A percentile compares a stretch with the other conserved stretches of the same genome.
Evolutionary conservation across 92 coral and sea anemone genomes (phyloP).

Genomic region (Desmophyllum pertusum): DNA sequence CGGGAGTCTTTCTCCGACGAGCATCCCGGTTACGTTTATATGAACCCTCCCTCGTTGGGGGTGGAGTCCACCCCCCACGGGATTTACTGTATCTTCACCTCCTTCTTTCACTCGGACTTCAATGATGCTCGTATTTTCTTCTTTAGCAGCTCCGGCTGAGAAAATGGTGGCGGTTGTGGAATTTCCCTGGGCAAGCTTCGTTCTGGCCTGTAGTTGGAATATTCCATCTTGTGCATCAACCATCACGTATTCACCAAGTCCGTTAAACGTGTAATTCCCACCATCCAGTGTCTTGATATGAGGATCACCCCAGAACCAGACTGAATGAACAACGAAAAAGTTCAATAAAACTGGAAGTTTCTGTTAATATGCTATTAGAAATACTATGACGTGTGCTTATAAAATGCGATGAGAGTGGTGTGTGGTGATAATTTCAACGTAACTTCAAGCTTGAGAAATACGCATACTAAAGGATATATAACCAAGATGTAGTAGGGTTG

Average conservation of each 20-base stretch:
- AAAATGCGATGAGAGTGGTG: too few relatives aligned
- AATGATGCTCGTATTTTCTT: conserved; percentile 48
- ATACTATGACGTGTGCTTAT: too few relatives aligned
- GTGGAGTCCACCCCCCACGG: too few relatives aligned
- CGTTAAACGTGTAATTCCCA: conserved; percentile 75
- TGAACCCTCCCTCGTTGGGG: too few relatives aligned
- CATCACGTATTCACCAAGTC: conserved; percentile 80
- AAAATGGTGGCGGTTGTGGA: conserved; percentile 70
- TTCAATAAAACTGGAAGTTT: background rate
- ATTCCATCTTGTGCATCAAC: conserved; percentile 57
- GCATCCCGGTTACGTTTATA: too few relatives aligned
- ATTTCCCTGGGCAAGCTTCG: conserved; percentile 42
- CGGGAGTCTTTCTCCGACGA: too few relatives aligned
- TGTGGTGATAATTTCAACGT: too few relatives aligned
- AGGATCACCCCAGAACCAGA: conserved; percentile 75
- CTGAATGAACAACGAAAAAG: conserved; percentile 18
- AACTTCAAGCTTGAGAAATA: too few relatives aligned
- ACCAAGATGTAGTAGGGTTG: too few relatives aligned
- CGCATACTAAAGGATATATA: too few relatives aligned
- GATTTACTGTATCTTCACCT: conserved; percentile 47
- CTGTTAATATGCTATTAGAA: too few relatives aligned
- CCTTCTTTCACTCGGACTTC: conserved; percentile 52
- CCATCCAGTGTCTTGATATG: conserved; percentile 59
- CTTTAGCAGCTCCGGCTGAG: conserved; percentile 66
- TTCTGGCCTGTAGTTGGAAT: conserved; percentile 80